Conservation (phyloP, 2,113 vertebrate species). For the Struthidea cinerea region DNA sequence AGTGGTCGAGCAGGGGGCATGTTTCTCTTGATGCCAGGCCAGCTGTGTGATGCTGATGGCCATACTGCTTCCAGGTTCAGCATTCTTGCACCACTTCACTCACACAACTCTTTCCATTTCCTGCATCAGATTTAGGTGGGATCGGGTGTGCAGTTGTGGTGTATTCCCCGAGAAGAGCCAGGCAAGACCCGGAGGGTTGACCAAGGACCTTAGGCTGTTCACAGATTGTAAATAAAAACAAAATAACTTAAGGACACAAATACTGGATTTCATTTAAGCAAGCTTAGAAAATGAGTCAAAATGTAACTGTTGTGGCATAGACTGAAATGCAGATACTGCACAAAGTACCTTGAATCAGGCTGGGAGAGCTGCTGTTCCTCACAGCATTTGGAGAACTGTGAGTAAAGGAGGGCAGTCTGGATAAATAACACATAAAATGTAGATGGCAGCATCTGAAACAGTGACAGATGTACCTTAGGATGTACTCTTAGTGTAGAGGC, state of each 20-base stretch:
- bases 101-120: not conserved
- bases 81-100: not conserved
- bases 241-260: not conserved
- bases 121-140: not conserved
- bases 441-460: not conserved
- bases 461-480: not conserved
- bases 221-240: not conserved
- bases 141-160: not conserved
- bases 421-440: not conserved
- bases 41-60: not conserved
- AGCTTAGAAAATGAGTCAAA: not conserved
- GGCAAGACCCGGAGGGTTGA: not conserved
- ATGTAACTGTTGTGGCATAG: not conserved
- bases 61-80: not conserved
- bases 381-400: not conserved
- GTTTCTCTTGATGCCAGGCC: not conserved
- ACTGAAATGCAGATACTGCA: not conserved
- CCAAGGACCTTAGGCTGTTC: not conserved
- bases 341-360: not conserved
- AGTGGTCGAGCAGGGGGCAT: not conserved
- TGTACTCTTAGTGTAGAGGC: not conserved
- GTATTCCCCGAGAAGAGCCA: not conserved
- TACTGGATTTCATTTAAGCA: not conserved
- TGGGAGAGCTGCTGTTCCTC: not conserved
- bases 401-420: not conserved